phyloP scores from a whole-genome alignment of 2,113 vertebrate species.

The Oncorhynchus mykiss region DNA sequence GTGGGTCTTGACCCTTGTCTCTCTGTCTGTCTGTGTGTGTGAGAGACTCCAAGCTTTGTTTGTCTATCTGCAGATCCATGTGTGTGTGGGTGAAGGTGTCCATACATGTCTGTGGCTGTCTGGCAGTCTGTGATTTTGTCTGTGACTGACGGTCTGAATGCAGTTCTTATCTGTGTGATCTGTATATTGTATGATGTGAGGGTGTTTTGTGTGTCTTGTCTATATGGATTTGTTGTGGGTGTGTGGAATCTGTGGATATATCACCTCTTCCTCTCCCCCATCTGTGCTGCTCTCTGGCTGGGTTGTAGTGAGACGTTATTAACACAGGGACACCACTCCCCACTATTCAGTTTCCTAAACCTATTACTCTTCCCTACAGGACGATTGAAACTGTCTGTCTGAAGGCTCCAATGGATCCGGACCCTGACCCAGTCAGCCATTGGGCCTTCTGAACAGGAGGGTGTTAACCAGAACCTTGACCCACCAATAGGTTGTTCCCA shows the following conservation, averaged over 20 bases:
- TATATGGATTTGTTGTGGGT: background rate
- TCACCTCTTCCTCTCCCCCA: background rate
- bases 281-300: slow-evolving; percentile 40
- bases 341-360: background rate
- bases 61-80: background rate
- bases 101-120: background rate
- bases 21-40: background rate
- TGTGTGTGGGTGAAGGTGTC: slow-evolving; percentile 10
- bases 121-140: slow-evolving; percentile 17
- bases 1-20: background rate
- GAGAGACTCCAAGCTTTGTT: background rate
- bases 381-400: slow-evolving; percentile 73
- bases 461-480: slow-evolving; percentile 23
- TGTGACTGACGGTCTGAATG: too few relatives aligned
- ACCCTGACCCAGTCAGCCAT: background rate
- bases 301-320: slow-evolving; percentile 21
- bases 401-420: slow-evolving; percentile 17
- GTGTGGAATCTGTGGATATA: slow-evolving; percentile 9
- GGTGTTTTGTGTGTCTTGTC: too few relatives aligned
- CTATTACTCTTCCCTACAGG: slow-evolving; percentile 50
- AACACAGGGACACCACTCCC: background rate
- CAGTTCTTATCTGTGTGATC: background rate
- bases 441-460: background rate
- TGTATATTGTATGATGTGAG: too few relatives aligned
- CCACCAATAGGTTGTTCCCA: background rate